Base-by-base conservation (phyloP, 2,888 invertebrate genomes). In the Plagodis dolabraria region DNA sequence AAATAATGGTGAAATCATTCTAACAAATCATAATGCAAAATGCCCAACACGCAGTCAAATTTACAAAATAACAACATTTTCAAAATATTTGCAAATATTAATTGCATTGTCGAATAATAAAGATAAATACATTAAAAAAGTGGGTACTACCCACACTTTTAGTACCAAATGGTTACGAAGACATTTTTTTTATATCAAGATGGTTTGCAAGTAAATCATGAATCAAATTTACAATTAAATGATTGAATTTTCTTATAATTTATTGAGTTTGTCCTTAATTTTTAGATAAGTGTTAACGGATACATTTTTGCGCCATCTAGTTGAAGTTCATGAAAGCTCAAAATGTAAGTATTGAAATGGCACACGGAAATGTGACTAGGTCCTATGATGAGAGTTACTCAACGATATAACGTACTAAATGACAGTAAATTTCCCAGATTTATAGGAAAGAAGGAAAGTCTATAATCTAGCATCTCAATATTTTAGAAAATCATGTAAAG, bases 361-460 rank as follows among this genome's bases (percentile, higher is more conserved):
- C 86, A 86, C 85, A 77, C 69, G 60, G 56, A 63, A 59, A 71
- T 80, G 79, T 71, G 86, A 86, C 85, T 85, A 86, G 83, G 62
- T 56, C 12, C 53, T 59, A 59, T 51, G 40, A 52, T 53, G 48
- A 60, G 33, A 48, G 51, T 7, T 47, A 33, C 36, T 8, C 44
- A 56, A 8, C 6, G 44, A 60, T 56, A 54, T 38, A 52, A 54
- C 44, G 22, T 11, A 22, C 44, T n/a, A 10, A 48, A 34, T 40
- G n/a, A 12, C 7, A 22, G 11, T 0, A 40, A 10, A 34, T 7
- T 6, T 44, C 12, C 12, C 12, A 44, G 0, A 44, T 12, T 44
- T 12, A 4, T 12, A 8, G 7, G 38, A 9, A 8, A 38, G 38
- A 8, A 8, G 9, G 9, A 38, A 8, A 38, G 7, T 9, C 38